phyloP scores from a whole-genome alignment of 2,113 vertebrate genomes.

The Rhea americana region DNA sequence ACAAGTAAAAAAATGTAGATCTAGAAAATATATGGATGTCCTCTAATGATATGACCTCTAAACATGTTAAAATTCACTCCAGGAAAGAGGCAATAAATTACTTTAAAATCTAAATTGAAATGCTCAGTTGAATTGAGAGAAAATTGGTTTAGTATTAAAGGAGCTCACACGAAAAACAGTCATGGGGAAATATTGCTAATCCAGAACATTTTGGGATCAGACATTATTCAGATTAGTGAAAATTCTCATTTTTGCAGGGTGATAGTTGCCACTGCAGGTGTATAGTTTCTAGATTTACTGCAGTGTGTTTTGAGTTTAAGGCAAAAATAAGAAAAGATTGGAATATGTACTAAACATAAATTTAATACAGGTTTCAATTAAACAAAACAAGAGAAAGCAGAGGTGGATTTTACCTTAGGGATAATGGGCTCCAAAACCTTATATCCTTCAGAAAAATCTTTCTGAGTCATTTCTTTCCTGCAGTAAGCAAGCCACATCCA shows the following conservation, averaged over 20 bases:
- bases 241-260: background rate
- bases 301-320: fast-evolving
- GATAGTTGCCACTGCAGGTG: background rate
- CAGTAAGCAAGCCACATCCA: background rate
- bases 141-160: background rate
- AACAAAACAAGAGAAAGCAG: background rate
- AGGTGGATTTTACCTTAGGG: background rate
- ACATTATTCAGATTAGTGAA: background rate
- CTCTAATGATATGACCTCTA: background rate
- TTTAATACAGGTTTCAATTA: background rate
- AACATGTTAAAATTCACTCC: background rate
- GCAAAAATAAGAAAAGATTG: background rate
- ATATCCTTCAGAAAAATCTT: background rate
- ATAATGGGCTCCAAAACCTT: background rate
- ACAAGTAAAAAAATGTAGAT: background rate
- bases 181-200: background rate
- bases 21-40: background rate
- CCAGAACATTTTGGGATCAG: background rate
- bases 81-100: background rate
- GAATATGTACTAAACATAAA: background rate
- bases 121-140: background rate
- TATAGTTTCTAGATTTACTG: background rate
- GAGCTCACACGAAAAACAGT: background rate
- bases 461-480: background rate
- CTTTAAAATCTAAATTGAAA: background rate